Evolutionary conservation across 2,113 vertebrate species (phyloP).

Genomic region (Actinemys pallida): DNA sequence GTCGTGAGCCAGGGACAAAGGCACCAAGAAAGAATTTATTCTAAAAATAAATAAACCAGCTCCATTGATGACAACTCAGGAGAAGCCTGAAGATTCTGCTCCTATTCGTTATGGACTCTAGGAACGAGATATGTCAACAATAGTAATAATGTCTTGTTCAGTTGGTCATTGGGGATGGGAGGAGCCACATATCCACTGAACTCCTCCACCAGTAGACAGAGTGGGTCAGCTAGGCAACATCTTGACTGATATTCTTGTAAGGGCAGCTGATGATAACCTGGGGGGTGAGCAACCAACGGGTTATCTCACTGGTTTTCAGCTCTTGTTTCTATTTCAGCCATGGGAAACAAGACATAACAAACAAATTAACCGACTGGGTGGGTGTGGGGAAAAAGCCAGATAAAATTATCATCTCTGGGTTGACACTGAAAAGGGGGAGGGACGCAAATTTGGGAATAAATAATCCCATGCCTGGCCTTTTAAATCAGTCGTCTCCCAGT

Average conservation of each 20-base stretch:
- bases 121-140: rapidly evolving
- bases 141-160: background rate
- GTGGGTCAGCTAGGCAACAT: background rate
- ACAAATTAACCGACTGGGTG: rapidly evolving
- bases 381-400: background rate
- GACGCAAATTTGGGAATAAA: conserved; percentile 56
- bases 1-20: rapidly evolving
- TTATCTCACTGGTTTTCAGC: background rate
- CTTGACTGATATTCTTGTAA: background rate
- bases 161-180: rapidly evolving
- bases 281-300: background rate
- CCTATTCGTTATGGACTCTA: rapidly evolving
- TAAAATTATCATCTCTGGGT: conserved; percentile 3
- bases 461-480: conserved; percentile 74
- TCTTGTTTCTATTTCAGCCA: background rate
- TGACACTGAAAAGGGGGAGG: background rate
- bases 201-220: background rate
- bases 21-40: background rate
- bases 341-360: background rate
- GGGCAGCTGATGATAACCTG: background rate
- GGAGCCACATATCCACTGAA: background rate
- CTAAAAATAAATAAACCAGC: background rate
- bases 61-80: rapidly evolving
- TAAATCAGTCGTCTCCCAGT: conserved; percentile 70
- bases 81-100: background rate